These are phyloP conservation scores for Dryococelus australis DNA, from an alignment of 2,888 invertebrate genomes.

Conservation along the genomic window DNA sequence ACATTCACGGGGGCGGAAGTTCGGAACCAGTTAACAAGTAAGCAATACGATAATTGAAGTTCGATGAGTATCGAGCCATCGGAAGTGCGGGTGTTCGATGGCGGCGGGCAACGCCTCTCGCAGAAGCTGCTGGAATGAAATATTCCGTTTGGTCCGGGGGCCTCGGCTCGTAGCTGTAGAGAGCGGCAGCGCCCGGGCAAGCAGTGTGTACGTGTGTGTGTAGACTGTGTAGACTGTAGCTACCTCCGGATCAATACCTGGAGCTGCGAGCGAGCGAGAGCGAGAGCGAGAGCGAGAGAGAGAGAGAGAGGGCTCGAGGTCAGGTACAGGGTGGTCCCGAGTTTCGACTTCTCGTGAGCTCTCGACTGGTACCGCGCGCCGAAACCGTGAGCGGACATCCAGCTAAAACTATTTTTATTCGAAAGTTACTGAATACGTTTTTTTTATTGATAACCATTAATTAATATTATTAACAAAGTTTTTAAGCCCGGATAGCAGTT, in stretches of 20 bases:
- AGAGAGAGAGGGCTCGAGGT: no score
- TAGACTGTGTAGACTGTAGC: constrained; percentile 1
- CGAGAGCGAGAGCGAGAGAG: neutral
- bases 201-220: neutral
- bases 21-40: no score
- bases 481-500: no score
- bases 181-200: neutral
- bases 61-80: neutral
- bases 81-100: neutral
- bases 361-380: no score
- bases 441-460: no score
- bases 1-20: no score
- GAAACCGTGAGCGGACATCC: no score
- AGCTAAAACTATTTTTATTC: no score
- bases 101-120: neutral
- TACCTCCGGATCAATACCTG: constrained; percentile 16
- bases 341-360: neutral
- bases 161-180: neutral
- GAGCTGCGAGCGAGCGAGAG: neutral
- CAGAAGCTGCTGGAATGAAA: neutral
- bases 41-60: neutral
- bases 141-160: no score
- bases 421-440: no score
- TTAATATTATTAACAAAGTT: no score
- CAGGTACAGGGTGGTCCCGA: neutral